Conservation (phyloP, 2,113 vertebrate genomes). For the Gymnorhina tibicen region DNA sequence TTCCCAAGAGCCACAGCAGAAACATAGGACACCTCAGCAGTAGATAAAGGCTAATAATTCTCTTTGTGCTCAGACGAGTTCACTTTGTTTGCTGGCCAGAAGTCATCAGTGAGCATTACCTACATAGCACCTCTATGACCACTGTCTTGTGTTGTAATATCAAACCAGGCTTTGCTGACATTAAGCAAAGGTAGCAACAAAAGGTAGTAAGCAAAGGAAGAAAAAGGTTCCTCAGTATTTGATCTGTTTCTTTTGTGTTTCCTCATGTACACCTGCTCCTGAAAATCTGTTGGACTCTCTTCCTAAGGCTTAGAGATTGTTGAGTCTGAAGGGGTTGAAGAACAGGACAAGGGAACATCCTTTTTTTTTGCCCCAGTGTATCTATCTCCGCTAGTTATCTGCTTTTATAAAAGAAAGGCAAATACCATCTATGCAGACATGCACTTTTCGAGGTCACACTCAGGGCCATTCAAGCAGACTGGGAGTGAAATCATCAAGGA, state of each 20-base stretch:
- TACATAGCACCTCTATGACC: background rate
- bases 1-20: background rate
- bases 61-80: background rate
- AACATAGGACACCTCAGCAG: background rate
- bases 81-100: background rate
- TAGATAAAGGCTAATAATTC: background rate
- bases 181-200: background rate
- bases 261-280: background rate
- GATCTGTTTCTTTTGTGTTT: background rate
- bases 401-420: background rate
- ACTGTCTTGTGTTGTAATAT: background rate
- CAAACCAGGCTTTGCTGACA: background rate
- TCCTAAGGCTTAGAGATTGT: background rate
- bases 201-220: background rate
- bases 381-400: background rate
- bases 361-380: too few species aligned
- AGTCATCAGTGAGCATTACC: background rate
- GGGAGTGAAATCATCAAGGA: background rate
- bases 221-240: background rate
- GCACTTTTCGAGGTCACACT: background rate
- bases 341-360: background rate
- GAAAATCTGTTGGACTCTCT: background rate
- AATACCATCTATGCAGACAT: background rate
- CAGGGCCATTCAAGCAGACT: fast-evolving
- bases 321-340: background rate